A percentile compares a stretch with the other conserved stretches of the same genome.
Conservation (phyloP, 2,113 vertebrate species). For the Laticauda laticaudata region DNA sequence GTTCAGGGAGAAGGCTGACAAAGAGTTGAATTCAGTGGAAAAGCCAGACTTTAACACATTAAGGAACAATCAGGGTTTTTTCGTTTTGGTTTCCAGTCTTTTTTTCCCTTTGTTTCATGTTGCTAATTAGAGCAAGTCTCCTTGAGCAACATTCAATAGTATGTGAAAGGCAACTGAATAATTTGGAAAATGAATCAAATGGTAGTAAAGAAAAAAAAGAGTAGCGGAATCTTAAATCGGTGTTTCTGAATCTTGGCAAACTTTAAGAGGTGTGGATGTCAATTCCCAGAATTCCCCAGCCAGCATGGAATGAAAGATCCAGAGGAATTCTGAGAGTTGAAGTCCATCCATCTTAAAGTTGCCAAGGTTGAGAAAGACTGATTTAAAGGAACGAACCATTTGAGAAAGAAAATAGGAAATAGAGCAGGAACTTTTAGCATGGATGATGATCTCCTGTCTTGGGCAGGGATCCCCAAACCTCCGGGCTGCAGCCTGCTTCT, state of each 20-base stretch:
- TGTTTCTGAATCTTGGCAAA: neutral
- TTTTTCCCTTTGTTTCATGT: neutral
- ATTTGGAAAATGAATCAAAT: neutral
- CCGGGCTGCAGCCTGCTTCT: too few relatives aligned
- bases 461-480: too few relatives aligned
- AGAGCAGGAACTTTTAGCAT: neutral
- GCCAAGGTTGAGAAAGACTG: neutral
- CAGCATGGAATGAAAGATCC: neutral
- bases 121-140: neutral
- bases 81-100: neutral
- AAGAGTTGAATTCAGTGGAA: too few relatives aligned
- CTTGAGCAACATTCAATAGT: neutral
- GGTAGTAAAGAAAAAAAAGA: neutral
- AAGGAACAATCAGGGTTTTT: neutral
- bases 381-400: neutral
- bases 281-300: neutral
- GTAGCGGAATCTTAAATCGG: neutral
- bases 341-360: neutral
- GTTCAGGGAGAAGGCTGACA: neutral
- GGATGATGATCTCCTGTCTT: neutral
- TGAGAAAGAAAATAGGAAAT: neutral
- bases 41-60: neutral
- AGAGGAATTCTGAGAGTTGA: neutral
- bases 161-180: too few relatives aligned
- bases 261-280: neutral